These are phyloP conservation scores for Scomber scombrus DNA, from an alignment of 2,113 vertebrate genomes.

Conservation along the genomic window DNA sequence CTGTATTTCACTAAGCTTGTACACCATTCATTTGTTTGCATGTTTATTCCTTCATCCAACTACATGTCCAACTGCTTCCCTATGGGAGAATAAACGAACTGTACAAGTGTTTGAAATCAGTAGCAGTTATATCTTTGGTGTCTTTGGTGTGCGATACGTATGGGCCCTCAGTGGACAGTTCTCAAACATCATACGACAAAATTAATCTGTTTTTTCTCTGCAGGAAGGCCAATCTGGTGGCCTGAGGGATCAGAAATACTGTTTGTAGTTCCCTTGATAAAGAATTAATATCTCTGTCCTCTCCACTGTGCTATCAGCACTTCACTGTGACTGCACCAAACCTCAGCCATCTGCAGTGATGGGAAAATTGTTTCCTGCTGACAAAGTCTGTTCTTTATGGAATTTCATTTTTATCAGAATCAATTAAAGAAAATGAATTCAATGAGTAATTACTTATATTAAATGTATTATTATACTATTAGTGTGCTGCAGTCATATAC, in stretches of 20 bases:
- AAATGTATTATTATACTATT: not conserved
- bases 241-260: constrained; percentile 46
- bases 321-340: constrained; percentile 48
- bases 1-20: not conserved
- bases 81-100: not conserved
- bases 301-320: constrained; percentile 53
- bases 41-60: not conserved
- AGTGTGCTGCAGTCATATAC: not conserved
- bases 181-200: constrained; percentile 42
- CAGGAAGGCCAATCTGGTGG: constrained; percentile 38
- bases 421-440: constrained; percentile 8
- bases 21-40: constrained; percentile 5
- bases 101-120: constrained; percentile 14
- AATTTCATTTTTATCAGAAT: constrained; percentile 16
- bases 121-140: constrained; percentile 11
- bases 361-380: constrained; percentile 18
- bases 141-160: constrained; percentile 14
- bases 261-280: constrained; percentile 51
- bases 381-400: constrained; percentile 19
- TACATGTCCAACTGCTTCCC: constrained; percentile 25
- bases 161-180: constrained; percentile 12
- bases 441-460: constrained; percentile 8
- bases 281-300: constrained; percentile 49
- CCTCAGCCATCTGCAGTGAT: constrained; percentile 27
- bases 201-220: constrained; percentile 45